Base-by-base conservation (phyloP, 2,888 invertebrate genomes). In the Argynnis bischoffii region DNA sequence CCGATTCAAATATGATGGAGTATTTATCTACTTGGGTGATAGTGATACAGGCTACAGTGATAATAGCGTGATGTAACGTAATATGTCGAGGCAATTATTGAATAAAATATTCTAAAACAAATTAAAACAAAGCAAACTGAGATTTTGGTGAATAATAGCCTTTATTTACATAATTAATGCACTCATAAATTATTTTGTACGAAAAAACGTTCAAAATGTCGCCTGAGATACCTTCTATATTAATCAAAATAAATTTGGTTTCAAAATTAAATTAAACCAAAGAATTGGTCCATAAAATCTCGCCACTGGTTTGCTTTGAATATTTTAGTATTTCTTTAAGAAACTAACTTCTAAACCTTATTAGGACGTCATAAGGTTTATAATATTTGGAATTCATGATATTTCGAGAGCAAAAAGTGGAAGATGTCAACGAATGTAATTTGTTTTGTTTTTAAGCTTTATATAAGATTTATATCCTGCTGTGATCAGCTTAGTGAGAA, bases 181-280 rank as follows among this genome's bases (percentile, higher is more conserved):
- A 67, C 65, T 48, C 59, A 75, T 76, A 76, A 73, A 76, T 76
- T 50, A 63, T 59, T 69, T 64, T 51, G 66, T 47, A 68, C 69
- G 69, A 72, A 74, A 64, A 67, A 69, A 53, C 70, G 61, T 57
- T 69, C 76, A 80, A 83, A 83, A 85, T 85, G 83, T 85, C 83
- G 79, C 77, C 55, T 75, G 76, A 76, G 77, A 75, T 75, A 75
- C 73, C 77, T 77, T 74, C 67, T 47, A 60, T 79, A 85, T 86
- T 85, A 86, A 87, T 87, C 86, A 87, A 79, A 79, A 75, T 79
- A 81, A 81, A 79, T 80, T 79, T 81, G 73, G 76, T 70, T 73
- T 79, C 82, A 85, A 61, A 86, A 87, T 87, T 87, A 86, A 87
- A 87, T 87, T 85, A 87, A 81, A 77, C 71, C 73, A 72, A 77